These are phyloP conservation scores for Grammomys surdaster DNA, from an alignment of 2,113 vertebrate species.

Conservation along the genomic window DNA sequence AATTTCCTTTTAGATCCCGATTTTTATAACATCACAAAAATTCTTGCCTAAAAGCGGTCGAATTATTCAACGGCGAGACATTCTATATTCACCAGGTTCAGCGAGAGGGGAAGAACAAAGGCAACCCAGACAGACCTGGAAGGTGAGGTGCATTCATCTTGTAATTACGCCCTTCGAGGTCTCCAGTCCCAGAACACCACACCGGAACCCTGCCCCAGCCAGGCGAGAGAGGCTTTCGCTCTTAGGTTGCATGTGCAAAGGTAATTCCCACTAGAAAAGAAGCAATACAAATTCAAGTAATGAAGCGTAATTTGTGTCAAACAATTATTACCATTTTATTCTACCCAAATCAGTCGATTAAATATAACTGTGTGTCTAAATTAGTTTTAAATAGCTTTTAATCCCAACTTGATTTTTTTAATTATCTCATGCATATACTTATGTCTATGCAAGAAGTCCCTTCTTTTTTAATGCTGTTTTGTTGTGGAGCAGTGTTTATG, in stretches of 20 bases:
- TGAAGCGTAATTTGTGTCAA: conserved; percentile 75
- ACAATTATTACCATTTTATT: conserved; percentile 73
- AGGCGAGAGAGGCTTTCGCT: conserved; percentile 18
- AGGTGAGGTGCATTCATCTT: conserved; percentile 55
- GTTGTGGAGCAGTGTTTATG: neutral
- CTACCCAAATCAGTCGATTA: conserved; percentile 77
- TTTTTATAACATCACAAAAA: conserved; percentile 83
- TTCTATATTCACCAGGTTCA: conserved; percentile 69
- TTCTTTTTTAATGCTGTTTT: neutral
- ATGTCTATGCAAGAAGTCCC: conserved; percentile 17
- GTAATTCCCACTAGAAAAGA: conserved; percentile 65
- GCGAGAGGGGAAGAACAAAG: conserved; percentile 73
- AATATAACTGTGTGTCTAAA: conserved; percentile 76
- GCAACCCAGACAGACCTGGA: conserved; percentile 14
- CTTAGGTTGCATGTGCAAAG: conserved; percentile 61
- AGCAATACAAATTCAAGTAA: conserved; percentile 70
- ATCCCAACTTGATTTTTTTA: conserved; percentile 77
- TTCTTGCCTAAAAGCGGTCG: conserved; percentile 78
- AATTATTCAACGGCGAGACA: conserved; percentile 78
- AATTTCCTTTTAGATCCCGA: conserved; percentile 81
- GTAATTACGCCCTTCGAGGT: neutral
- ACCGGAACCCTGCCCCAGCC: conserved; percentile 29
- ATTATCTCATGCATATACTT: conserved; percentile 74
- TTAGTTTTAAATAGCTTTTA: conserved; percentile 81
- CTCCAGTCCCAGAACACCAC: neutral